Conservation (phyloP, 1,140 invertebrate species). For the Trachymyrmex cornetzi region DNA sequence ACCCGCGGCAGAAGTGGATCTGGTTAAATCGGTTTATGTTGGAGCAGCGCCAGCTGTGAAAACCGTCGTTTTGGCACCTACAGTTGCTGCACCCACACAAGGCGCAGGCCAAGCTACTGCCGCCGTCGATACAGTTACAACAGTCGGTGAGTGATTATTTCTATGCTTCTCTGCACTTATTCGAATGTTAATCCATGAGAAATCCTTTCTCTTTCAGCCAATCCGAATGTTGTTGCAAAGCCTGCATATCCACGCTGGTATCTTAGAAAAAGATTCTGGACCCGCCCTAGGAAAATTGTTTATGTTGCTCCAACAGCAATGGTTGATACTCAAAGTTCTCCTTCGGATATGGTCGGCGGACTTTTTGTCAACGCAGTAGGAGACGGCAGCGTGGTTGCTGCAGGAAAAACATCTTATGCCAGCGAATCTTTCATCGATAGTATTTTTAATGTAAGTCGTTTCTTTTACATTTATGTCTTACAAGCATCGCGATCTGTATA, state of each 20-base stretch:
- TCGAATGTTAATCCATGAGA: background rate
- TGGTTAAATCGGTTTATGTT: background rate
- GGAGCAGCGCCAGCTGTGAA: background rate
- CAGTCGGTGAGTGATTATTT: conserved; percentile 34
- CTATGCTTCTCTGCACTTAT: background rate
- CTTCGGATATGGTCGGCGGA: conserved; percentile 2
- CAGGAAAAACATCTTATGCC: background rate
- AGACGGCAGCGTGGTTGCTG: background rate
- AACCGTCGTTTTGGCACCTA: background rate
- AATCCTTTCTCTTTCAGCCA: conserved; percentile 4
- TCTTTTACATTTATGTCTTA: background rate
- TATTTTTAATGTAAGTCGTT: conserved; percentile 81
- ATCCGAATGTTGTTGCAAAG: background rate
- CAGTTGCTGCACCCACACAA: background rate
- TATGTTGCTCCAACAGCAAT: background rate
- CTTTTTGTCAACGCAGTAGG: background rate
- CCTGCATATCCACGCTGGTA: conserved; percentile 58
- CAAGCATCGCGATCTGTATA: background rate
- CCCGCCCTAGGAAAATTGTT: conserved; percentile 51
- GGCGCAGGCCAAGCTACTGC: background rate
- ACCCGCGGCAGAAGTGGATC: background rate
- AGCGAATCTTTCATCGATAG: conserved; percentile 78
- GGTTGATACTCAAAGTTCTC: background rate
- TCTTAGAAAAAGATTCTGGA: conserved; percentile 68
- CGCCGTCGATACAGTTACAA: background rate